phyloP scores from a whole-genome alignment of 2,113 vertebrate genomes.

The Anseranas semipalmata region DNA sequence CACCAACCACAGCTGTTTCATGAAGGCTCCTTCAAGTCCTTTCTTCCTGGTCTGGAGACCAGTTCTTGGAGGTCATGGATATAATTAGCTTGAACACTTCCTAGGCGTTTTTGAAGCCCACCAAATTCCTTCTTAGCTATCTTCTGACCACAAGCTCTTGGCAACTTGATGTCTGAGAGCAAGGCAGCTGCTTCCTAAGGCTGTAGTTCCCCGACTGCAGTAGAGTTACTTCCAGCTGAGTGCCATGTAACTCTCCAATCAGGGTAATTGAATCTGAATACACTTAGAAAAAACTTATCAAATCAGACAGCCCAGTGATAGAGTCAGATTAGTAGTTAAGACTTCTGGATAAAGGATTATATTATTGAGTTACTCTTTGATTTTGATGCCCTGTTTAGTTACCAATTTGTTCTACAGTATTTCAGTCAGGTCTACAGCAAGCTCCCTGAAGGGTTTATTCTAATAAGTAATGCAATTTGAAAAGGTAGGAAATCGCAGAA shows the following conservation, averaged over 20 bases:
- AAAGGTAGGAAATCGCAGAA: conserved; percentile 27
- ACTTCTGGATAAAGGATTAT: background rate
- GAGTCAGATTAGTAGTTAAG: background rate
- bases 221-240: background rate
- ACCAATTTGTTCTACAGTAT: background rate
- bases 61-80: background rate
- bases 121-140: background rate
- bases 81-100: background rate
- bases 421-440: conserved; percentile 22
- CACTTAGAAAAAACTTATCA: background rate
- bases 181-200: background rate
- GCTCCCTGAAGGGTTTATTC: conserved; percentile 19
- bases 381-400: conserved; percentile 15
- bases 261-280: conserved; percentile 5
- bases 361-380: background rate
- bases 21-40: background rate
- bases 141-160: background rate
- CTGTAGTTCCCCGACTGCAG: background rate
- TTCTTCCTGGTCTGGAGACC: background rate
- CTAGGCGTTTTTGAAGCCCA: background rate
- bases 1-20: background rate
- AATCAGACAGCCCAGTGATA: background rate
- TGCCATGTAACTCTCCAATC: background rate
- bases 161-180: background rate
- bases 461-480: conserved; percentile 32